phyloP scores from a whole-genome alignment of 1,140 invertebrate species.

The Drosophila kanapiae region DNA sequence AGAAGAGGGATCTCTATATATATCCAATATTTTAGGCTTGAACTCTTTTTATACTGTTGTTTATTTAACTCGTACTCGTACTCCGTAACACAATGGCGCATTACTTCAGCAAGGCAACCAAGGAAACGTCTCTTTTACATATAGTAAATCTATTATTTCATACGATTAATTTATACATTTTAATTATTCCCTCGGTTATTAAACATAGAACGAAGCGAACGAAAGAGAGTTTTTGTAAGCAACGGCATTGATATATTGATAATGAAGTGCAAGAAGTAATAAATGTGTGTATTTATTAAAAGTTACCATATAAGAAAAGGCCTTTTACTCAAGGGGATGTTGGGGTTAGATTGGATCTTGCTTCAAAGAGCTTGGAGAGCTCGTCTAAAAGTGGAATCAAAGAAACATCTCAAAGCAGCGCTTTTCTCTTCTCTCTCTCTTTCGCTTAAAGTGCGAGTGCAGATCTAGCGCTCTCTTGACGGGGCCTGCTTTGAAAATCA shows the following conservation, averaged over 20 bases:
- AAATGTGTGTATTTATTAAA: slow-evolving; percentile 84
- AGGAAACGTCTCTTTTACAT: slow-evolving; percentile 50
- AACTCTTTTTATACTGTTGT: slow-evolving; percentile 69
- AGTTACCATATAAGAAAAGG: slow-evolving; percentile 51
- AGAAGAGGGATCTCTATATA: slow-evolving; percentile 19
- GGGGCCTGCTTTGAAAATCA: no score
- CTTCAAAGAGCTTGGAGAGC: no score
- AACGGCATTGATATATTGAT: slow-evolving; percentile 67
- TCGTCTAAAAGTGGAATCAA: no score
- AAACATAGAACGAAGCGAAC: slow-evolving; percentile 33
- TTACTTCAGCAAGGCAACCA: slow-evolving; percentile 65
- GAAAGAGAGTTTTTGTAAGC: slow-evolving; percentile 68
- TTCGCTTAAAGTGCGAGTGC: no score
- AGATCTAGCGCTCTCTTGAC: no score
- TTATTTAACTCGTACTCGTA: slow-evolving; percentile 62
- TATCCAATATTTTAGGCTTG: slow-evolving; percentile 49
- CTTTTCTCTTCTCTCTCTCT: no score
- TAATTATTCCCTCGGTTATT: slow-evolving; percentile 58
- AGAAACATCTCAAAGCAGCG: no score
- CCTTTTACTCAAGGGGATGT: background rate
- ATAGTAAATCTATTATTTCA: slow-evolving; percentile 33
- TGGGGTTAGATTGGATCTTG: no score
- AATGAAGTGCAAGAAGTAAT: slow-evolving; percentile 77
- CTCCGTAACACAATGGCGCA: slow-evolving; percentile 49
- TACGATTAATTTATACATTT: slow-evolving; percentile 64